Base-by-base conservation (phyloP, 2,888 invertebrate species). In the Heteromyza rotundicornis region DNA sequence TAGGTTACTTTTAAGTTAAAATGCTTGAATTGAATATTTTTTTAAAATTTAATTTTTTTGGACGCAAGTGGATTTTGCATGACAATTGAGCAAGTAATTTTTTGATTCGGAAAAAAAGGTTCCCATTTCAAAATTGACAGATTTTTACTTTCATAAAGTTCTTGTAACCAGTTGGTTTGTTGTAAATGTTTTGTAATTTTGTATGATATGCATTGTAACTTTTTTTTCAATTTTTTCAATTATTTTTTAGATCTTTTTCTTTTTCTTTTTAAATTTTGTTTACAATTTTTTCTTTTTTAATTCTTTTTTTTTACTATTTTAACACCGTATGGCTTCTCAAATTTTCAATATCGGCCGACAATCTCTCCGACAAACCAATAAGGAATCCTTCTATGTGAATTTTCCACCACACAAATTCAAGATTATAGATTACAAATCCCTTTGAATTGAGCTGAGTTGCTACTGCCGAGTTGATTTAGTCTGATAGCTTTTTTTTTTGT, bases 51-150 rank as follows among this genome's bases (percentile, higher is more conserved):
- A n/a, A n/a, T n/a, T n/a, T 32, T 12, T 32, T 32, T 32, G 32
- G 32, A 32, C 32, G 20, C 40, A 7, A 56, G 40, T 19, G 20
- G n/a, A n/a, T n/a, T n/a, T n/a, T n/a, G 56, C 56, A 56, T 56
- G 56, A 17, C 22, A 44, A 56, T 56, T 56, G 44, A 56, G 56
- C 56, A 56, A 56, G 56, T 44, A 56, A 32, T n/a, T 53, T 32
- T 2, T 53, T n/a, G n/a, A n/a, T n/a, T n/a, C n/a, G n/a, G n/a
- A n/a, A n/a, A n/a, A n/a, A n/a, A n/a, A n/a, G 5, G 32, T 32
- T 32, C 12, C 32, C 32, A 32, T 8, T 32, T 32, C 32, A 32
- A 32, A 32, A n/a, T 32, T 32, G 5, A 32, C 32, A 32, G 5
- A 8, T 32, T 32, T 8, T 32, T 32, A 12, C 12, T 32, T 8